Base-by-base conservation (phyloP, 2,113 vertebrate species). In the Xyrauchen texanus region DNA sequence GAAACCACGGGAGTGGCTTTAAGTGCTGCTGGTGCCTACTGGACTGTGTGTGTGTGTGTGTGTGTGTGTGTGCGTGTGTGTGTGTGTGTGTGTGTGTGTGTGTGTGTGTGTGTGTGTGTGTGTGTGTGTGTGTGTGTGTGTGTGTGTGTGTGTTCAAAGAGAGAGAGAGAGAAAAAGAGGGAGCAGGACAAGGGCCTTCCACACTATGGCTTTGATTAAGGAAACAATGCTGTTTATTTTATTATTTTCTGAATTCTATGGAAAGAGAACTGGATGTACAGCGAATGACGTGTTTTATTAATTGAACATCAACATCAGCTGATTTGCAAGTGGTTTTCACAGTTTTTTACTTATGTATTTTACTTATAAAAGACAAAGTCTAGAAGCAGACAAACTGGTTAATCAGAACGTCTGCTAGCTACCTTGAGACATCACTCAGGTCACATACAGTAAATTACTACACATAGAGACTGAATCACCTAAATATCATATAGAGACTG, bases 211-310 rank as follows among this genome's bases (percentile, higher is more conserved):
- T 91, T 88, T 88, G 81, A 91, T 90, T 90, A 90, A 82, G 82
- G 84, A 79, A 88, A 90, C 86, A 90, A 87, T 84, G 84, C 86
- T 85, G 88, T 87, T 86, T 89, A 89, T 88, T 88, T 90, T 77
- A 85, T 80, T 85, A 80, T 83, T 84, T 61, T 75, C 68, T 90
- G 81, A 87, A 71, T 70, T 75, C 79, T 77, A 75, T 65, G 75
- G 46, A 47, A 55, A 9, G 61, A 10, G 60, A 64, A 57, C 49
- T 52, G 45, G 51, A 79, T 79, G 60, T 77, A 68, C 68, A 79
- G n/a, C 60, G 21, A 71, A 51, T 49, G 4, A 55, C 1, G n/a
- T 45, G 45, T 55, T 78, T n/a, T 61, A 3, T 34, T 34, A 1
- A 34, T 61, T 55, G 15, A 64, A 70, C 58, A 79, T 51, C 21